Evolutionary conservation across 2,888 invertebrate species (phyloP), one percentile per base, ranked within the genome.

Genomic region (Ichneumoninae sp.): DNA sequence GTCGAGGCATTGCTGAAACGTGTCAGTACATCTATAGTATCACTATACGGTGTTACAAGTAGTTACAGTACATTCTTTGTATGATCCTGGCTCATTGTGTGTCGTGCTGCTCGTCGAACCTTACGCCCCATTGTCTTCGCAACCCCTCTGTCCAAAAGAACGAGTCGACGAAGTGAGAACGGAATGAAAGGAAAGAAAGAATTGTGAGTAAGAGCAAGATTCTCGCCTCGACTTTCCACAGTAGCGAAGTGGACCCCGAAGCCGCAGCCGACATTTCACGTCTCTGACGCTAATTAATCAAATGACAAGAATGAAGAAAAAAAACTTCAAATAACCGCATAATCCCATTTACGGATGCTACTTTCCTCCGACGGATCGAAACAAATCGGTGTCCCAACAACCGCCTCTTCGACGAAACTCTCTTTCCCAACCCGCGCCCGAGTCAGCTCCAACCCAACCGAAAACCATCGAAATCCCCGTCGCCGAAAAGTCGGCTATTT

Each of bases 71-170:
- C 65, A 76, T 82, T 72, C 80, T 82, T 68, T 79, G 65, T 33
- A 44, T 62, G 22, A 65, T 75, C n/a, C 54, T 62, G 54, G 71
- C 47, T 80, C 84, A 80, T 87, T 86, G 86, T 87, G 86, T 78
- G 83, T 76, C 72, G 50, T 75, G 54, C 36, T 26, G 65, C 44
- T 66, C 57, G 65, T 79, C 22, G 70, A 70, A 36, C 70, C 70
- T 84, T 79, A 69, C 76, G 83, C 19, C 60, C 83, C 86, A 90
- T 90, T 90, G 90, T 90, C 87, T 88, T 88, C 87, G 83, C 87
- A 84, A 87, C 87, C 89, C 89, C 87, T 86, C 78, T 4, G 79
- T 16, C 62, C 76, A 47, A 75, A 76, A 22, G 66, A 84, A 77
- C 80, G 72, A 75, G 65, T 69, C 65, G 62, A 60, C 76, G 85